Conservation (phyloP, 2,797 vertebrate species). For the Rhadinocentrus ornatus region DNA sequence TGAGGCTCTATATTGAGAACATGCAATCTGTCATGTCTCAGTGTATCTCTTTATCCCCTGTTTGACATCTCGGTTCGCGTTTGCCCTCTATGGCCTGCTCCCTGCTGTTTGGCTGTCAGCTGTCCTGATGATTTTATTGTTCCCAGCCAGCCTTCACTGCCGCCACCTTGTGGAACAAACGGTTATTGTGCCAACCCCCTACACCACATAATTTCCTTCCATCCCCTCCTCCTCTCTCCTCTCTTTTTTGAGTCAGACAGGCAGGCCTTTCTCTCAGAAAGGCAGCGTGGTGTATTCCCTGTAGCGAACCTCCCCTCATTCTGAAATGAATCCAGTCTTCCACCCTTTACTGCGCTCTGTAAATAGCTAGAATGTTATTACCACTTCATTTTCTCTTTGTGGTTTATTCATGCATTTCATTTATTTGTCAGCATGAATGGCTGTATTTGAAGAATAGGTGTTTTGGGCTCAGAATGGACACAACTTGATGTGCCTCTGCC, state of each 20-base stretch:
- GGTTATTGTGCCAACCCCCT: neutral
- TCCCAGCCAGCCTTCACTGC: conserved; percentile 42
- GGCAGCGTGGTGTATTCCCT: conserved; percentile 56
- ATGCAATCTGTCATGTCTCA: conserved; percentile 77
- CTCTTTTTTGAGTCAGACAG: conserved; percentile 55
- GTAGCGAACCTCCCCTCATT: conserved; percentile 46
- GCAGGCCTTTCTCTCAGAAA: conserved; percentile 61
- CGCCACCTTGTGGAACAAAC: conserved; percentile 78
- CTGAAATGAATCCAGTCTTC: conserved; percentile 61
- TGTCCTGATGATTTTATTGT: conserved; percentile 71
- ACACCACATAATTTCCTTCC: conserved; percentile 42
- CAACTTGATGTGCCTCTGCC: conserved; percentile 75
- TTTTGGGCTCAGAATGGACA: conserved; percentile 72
- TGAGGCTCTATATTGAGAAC: conserved; percentile 79
- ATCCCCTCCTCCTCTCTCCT: conserved; percentile 21
- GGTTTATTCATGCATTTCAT: conserved; percentile 76
- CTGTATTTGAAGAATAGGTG: conserved; percentile 75
- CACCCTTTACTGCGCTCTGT: conserved; percentile 50
- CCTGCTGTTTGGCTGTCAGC: conserved; percentile 69
- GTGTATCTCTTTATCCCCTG: conserved; percentile 75
- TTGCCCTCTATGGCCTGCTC: conserved; percentile 76
- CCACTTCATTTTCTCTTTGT: conserved; percentile 73
- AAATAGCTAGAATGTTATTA: conserved; percentile 75
- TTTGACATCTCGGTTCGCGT: conserved; percentile 74
- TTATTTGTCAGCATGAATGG: conserved; percentile 73